Evolutionary conservation across 2,888 invertebrate species (phyloP), one percentile per base, ranked within the genome.

Genomic region (Hypena proboscidalis): DNA sequence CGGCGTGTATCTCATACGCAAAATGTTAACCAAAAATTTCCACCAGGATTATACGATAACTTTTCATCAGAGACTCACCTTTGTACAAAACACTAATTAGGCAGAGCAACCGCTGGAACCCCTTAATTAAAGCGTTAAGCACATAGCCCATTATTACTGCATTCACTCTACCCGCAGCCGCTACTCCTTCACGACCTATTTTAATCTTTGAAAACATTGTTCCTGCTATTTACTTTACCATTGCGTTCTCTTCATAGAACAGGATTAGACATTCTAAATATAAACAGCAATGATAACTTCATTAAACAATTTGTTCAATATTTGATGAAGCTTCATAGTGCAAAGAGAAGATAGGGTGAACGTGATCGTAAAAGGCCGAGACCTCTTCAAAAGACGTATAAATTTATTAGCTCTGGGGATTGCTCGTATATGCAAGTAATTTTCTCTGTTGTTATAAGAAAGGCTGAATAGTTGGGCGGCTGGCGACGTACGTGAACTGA

Each of bases 351-450:
- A 45, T 40, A 48, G 56, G 50, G 48, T 47, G 29, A 53, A 64
- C 27, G 50, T 20, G 45, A 35, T 44, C 46, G 42, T 64, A 51
- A 64, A 56, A 47, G 48, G 35, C 35, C 29, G 37, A 26, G 30
- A 15, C 51, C 51, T 50, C 53, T 59, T 50, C 47, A 48, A 47
- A 46, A 54, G 57, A 56, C 48, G 44, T 60, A 53, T 51, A 53
- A 51, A 62, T 60, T 56, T 64, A 62, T 51, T 53, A 53, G 50
- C 48, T 39, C 36, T 29, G 40, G 56, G 48, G 64, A 62, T 56
- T 49, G 47, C 34, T 36, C 29, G 31, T 46, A 53, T 47, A 53
- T 46, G 60, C 51, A 49, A 55, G 55, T 49, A n/a, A n/a, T n/a
- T n/a, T 62, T 51, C 54, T 54, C 39, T 46, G 45, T 58, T 46